These are phyloP conservation scores for Nothoprocta perdicaria DNA, from an alignment of 2,113 vertebrate genomes.

Conservation along the genomic window DNA sequence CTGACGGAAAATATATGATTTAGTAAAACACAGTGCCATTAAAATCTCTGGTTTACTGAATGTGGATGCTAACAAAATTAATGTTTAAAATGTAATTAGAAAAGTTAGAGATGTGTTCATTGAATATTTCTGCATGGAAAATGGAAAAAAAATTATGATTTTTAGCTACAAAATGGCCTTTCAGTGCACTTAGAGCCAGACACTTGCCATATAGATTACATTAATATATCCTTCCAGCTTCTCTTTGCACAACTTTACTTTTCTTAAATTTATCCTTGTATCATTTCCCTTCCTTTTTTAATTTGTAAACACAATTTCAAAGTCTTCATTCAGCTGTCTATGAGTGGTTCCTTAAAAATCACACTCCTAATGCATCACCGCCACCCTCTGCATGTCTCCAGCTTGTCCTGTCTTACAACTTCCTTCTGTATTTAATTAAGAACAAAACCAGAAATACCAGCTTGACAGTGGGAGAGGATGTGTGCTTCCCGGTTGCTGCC, in stretches of 20 bases:
- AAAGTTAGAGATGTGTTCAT: slow-evolving; percentile 41
- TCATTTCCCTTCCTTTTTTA: background rate
- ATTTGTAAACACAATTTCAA: background rate
- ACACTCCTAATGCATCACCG: background rate
- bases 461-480: background rate
- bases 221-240: background rate
- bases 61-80: slow-evolving; percentile 37
- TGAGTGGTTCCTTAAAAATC: background rate
- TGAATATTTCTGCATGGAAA: slow-evolving; percentile 12
- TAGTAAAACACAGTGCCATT: slow-evolving; percentile 63
- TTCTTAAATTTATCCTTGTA: background rate
- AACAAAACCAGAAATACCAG: background rate
- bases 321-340: background rate
- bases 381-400: background rate
- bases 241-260: background rate
- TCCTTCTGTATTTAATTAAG: background rate
- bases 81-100: slow-evolving; percentile 66
- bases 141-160: background rate
- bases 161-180: background rate
- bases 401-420: background rate
- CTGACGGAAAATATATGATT: slow-evolving; percentile 20
- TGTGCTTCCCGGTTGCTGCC: background rate
- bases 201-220: background rate
- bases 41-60: slow-evolving; percentile 57
- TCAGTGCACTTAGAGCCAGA: background rate